Conservation (phyloP, 2,888 invertebrate species). For the Drosophila longiperda region DNA sequence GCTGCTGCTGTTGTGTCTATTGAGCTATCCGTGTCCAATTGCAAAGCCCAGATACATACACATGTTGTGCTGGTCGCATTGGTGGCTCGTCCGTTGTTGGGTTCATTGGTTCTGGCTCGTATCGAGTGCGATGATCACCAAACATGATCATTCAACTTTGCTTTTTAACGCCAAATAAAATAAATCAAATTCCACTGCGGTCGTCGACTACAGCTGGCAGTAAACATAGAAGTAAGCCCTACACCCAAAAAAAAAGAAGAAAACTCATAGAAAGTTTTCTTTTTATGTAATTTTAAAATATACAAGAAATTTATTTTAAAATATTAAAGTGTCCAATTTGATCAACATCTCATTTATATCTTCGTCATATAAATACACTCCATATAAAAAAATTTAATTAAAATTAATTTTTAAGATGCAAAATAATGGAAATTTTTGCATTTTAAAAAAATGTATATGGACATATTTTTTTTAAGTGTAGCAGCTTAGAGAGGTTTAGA, state of each 20-base stretch:
- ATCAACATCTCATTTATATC: neutral
- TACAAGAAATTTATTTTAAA: neutral
- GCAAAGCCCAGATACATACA: slow-evolving; percentile 68
- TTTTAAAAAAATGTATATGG: neutral
- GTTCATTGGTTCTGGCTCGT: slow-evolving; percentile 64
- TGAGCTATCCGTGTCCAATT: slow-evolving; percentile 82
- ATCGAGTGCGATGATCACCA: slow-evolving; percentile 72
- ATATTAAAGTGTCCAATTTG: neutral
- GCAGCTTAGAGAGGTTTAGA: slow-evolving; percentile 14
- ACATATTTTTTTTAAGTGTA: neutral
- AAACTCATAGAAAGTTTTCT: neutral
- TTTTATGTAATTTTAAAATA: neutral
- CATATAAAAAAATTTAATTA: too few species aligned
- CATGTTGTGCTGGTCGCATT: slow-evolving; percentile 50
- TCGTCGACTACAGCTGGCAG: slow-evolving; percentile 65
- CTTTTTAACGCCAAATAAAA: slow-evolving; percentile 82
- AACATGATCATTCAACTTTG: slow-evolving; percentile 80
- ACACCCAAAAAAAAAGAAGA: neutral
- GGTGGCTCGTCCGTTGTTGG: slow-evolving; percentile 33
- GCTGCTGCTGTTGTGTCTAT: slow-evolving; percentile 60
- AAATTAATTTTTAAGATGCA: neutral
- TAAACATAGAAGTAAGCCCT: slow-evolving; percentile 9
- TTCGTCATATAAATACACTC: neutral
- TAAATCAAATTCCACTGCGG: slow-evolving; percentile 80
- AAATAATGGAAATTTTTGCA: neutral